Evolutionary conservation across 2,113 vertebrate genomes (phyloP).

Genomic region (Pseudonaja textilis): DNA sequence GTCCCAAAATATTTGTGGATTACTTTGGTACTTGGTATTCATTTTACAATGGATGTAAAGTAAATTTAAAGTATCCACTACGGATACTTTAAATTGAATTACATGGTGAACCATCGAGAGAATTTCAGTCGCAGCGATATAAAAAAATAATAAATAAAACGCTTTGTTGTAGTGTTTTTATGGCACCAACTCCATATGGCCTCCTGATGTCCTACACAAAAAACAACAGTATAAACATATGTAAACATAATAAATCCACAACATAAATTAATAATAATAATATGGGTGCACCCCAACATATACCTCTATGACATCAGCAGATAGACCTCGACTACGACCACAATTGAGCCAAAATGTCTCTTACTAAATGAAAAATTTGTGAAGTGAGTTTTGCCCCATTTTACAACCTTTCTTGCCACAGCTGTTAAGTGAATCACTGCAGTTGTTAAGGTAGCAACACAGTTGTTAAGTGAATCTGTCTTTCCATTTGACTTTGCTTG

Average conservation of each 20-base stretch:
- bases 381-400: too few relatives aligned
- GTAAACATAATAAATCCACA: not conserved
- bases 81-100: not conserved
- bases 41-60: not conserved
- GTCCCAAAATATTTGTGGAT: not conserved
- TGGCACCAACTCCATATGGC: not conserved
- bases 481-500: too few relatives aligned
- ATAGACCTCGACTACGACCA: too few relatives aligned
- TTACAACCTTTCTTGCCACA: too few relatives aligned
- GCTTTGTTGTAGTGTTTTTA: not conserved
- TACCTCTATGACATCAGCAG: not conserved
- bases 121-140: not conserved
- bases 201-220: not conserved
- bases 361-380: too few relatives aligned
- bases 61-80: too few relatives aligned
- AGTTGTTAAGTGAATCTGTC: too few relatives aligned
- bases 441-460: too few relatives aligned
- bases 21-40: not conserved
- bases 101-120: not conserved
- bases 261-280: not conserved
- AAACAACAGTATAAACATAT: not conserved
- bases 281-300: not conserved
- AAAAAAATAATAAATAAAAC: not conserved
- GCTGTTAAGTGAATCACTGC: too few relatives aligned
- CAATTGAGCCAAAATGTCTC: too few relatives aligned